Conservation (phyloP, 2,113 vertebrate genomes). For the Sakesphorus luctuosus region DNA sequence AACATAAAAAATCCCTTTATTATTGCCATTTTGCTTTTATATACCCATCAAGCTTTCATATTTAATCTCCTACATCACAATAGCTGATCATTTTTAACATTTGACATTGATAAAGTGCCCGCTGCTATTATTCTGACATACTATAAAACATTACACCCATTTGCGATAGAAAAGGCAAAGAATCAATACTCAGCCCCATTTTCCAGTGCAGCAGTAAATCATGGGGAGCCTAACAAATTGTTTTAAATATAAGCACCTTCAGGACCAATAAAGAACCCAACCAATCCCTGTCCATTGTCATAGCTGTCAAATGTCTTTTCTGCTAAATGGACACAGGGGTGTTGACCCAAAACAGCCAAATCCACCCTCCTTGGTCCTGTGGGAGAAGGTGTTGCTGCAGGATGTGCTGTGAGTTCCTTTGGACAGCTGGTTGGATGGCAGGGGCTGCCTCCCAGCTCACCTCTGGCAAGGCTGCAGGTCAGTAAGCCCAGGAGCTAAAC, state of each 20-base stretch:
- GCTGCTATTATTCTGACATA: conserved; percentile 85
- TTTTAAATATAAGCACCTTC: conserved; percentile 83
- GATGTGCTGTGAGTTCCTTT: accelerated
- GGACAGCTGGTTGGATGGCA: accelerated
- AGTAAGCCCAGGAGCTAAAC: accelerated
- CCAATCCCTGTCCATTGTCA: conserved; percentile 59
- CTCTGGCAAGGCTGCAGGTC: not conserved
- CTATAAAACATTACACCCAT: conserved; percentile 87
- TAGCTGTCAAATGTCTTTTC: conserved; percentile 35
- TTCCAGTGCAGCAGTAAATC: conserved; percentile 80
- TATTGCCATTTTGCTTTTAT: conserved; percentile 84
- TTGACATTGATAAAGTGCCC: conserved; percentile 87
- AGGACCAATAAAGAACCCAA: conserved; percentile 74
- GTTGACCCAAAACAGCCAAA: not conserved
- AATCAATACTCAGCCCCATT: conserved; percentile 85
- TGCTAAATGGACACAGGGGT: not conserved
- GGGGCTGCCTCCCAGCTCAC: not conserved
- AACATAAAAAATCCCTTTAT: conserved; percentile 83
- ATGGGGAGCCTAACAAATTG: conserved; percentile 81
- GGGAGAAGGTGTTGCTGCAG: accelerated
- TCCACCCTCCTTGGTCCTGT: accelerated
- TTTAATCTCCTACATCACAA: conserved; percentile 86
- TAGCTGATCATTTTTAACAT: conserved; percentile 86
- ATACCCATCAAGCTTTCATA: conserved; percentile 85
- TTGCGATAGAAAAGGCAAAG: conserved; percentile 83